Percentiles rank a stretch among this genome's conserved stretches.
phyloP scores from a whole-genome alignment of 2,888 invertebrate genomes.

The Cylloceria caligata region DNA sequence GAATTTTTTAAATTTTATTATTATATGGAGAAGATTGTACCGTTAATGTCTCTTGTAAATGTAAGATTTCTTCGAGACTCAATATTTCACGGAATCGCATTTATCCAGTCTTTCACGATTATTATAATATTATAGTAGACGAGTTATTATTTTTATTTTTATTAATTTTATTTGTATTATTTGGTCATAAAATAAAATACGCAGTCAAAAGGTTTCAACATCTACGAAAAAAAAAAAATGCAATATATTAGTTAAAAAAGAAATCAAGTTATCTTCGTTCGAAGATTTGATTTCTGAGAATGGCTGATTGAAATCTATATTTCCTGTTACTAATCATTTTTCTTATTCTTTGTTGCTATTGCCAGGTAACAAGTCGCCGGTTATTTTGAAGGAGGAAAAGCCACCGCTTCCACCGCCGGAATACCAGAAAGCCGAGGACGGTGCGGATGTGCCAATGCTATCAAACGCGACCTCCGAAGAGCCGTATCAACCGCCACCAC shows the following conservation, averaged over 20 bases:
- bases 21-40: no score
- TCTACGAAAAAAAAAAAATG: background rate
- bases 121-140: no score
- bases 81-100: no score
- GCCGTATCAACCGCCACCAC: slow-evolving; percentile 96
- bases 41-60: no score
- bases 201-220: background rate
- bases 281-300: background rate
- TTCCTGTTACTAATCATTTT: background rate
- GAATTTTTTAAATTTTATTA: no score
- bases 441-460: slow-evolving; percentile 84
- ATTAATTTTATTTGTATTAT: no score
- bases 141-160: no score
- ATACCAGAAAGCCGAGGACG: slow-evolving; percentile 87
- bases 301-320: background rate
- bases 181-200: background rate
- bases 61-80: no score
- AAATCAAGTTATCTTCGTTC: background rate
- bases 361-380: slow-evolving; percentile 93
- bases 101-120: no score
- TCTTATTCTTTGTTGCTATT: background rate
- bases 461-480: slow-evolving; percentile 86
- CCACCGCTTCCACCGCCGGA: slow-evolving; percentile 95
- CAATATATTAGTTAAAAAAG: background rate
- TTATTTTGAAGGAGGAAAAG: slow-evolving; percentile 97